Conservation (phyloP, 1,140 invertebrate genomes). For the Latrodectus geometricus region DNA sequence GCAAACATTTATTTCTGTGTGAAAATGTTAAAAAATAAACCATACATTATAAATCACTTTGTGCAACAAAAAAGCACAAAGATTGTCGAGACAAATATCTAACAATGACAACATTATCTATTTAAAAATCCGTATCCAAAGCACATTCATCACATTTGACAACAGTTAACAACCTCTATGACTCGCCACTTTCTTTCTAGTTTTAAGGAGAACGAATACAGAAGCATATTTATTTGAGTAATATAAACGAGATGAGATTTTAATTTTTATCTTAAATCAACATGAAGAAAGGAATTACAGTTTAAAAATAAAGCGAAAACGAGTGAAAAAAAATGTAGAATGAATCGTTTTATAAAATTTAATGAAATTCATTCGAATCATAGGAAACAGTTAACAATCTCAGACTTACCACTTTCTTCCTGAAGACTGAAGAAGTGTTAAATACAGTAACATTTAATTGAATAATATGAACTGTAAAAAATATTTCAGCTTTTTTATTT, state of each 20-base stretch:
- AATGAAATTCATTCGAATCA: background rate
- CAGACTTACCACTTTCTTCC: background rate
- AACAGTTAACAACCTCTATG: constrained; percentile 18
- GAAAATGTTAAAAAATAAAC: background rate
- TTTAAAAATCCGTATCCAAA: constrained; percentile 26
- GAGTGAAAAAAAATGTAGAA: background rate
- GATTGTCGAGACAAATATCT: constrained; percentile 58
- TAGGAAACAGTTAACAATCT: background rate
- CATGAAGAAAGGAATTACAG: too few relatives aligned
- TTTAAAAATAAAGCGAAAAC: background rate
- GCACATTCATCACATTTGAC: constrained; percentile 31
- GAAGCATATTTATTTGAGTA: background rate
- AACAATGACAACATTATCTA: constrained; percentile 20
- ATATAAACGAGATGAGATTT: background rate
- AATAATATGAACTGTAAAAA: too few relatives aligned
- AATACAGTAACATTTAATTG: background rate
- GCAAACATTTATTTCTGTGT: background rate
- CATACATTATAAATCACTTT: constrained; percentile 49
- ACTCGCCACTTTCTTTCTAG: background rate
- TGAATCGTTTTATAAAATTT: background rate
- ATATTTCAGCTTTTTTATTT: too few relatives aligned
- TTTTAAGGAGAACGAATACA: background rate
- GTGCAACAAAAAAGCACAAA: constrained; percentile 49
- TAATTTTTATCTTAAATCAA: background rate
- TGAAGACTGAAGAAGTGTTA: background rate